phyloP scores from a whole-genome alignment of 2,888 invertebrate genomes.

The Psococerastis gibbosa region DNA sequence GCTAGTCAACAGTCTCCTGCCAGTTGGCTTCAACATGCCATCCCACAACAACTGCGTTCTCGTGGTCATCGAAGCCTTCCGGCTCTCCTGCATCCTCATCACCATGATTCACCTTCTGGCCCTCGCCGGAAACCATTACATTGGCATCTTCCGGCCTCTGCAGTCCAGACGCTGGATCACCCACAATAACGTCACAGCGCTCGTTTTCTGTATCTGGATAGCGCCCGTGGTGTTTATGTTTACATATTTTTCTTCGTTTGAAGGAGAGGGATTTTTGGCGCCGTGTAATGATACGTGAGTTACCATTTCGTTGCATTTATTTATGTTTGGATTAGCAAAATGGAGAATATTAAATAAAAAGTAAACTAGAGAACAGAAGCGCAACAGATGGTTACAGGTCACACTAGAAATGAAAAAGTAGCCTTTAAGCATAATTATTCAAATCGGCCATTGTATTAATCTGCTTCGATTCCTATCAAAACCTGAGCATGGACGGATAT shows the following conservation, averaged over 20 bases:
- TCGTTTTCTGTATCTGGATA: slow-evolving; percentile 35
- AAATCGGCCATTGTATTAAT: too few relatives aligned
- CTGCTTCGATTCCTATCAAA: too few relatives aligned
- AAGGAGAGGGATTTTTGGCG: slow-evolving; percentile 28
- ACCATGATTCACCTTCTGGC: slow-evolving; percentile 41
- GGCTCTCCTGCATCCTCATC: slow-evolving; percentile 38
- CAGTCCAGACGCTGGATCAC: slow-evolving; percentile 41
- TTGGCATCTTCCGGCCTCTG: slow-evolving; percentile 40
- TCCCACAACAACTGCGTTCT: slow-evolving; percentile 19
- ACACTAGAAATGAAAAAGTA: too few relatives aligned
- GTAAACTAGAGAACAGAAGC: too few relatives aligned
- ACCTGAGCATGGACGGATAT: too few relatives aligned
- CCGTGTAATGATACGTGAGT: slow-evolving; percentile 17
- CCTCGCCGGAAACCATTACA: slow-evolving; percentile 44
- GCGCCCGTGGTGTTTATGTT: slow-evolving; percentile 32
- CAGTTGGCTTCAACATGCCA: slow-evolving; percentile 19
- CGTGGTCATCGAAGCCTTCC: slow-evolving; percentile 26
- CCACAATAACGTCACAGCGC: slow-evolving; percentile 28
- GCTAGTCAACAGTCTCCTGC: slow-evolving; percentile 33
- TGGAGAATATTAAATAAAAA: too few relatives aligned
- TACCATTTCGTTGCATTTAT: too few relatives aligned
- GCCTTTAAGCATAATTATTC: too few relatives aligned
- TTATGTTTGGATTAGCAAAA: too few relatives aligned
- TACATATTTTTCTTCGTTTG: slow-evolving; percentile 30
- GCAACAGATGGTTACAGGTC: too few relatives aligned